Evolutionary conservation across 2,113 vertebrate genomes (phyloP).

Genomic region (Psilopsiagon aurifrons): DNA sequence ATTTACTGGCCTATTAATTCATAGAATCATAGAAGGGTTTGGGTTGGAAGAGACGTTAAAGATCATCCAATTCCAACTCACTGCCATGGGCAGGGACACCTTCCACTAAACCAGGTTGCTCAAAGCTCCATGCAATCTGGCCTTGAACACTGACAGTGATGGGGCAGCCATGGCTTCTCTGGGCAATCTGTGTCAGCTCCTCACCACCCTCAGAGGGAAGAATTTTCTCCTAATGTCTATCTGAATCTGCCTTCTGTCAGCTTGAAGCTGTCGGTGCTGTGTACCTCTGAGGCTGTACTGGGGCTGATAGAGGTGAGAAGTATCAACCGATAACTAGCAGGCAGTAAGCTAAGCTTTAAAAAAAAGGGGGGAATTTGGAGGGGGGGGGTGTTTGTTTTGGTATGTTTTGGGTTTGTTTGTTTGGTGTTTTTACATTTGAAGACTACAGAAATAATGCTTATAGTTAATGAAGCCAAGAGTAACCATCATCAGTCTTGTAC

Average conservation of each 20-base stretch:
- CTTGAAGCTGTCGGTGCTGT: background rate
- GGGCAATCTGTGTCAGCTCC: background rate
- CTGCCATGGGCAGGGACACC: background rate
- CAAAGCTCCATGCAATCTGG: background rate
- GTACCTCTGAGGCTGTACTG: background rate
- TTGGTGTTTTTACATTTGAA: background rate
- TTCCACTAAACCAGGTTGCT: background rate
- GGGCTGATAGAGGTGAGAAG: background rate
- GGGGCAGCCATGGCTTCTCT: background rate
- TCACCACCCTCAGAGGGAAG: background rate
- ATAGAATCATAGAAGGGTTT: background rate
- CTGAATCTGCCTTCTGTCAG: background rate
- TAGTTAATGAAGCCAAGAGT: background rate
- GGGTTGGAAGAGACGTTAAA: background rate
- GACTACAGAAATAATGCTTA: background rate
- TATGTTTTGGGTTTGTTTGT: background rate
- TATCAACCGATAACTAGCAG: background rate
- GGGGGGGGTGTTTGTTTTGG: fast-evolving
- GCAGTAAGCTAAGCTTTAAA: background rate
- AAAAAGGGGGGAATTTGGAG: background rate
- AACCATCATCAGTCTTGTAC: background rate
- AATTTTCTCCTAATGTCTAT: background rate
- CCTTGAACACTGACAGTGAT: background rate
- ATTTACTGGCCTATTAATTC: background rate
- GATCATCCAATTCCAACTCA: background rate